Evolutionary conservation across 2,888 invertebrate species (phyloP).

Genomic region (Penaeus monodon): DNA sequence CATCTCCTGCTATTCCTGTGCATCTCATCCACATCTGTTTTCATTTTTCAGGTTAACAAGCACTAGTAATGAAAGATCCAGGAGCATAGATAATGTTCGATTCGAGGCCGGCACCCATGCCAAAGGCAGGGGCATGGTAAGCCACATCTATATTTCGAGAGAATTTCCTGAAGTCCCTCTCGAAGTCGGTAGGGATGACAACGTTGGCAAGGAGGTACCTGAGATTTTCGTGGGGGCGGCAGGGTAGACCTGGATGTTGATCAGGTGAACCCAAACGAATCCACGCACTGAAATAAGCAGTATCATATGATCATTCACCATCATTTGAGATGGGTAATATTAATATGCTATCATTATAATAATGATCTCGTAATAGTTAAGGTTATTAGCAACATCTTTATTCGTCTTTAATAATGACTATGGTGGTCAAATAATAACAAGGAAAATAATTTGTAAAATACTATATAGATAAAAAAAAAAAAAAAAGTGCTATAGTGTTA

Average conservation of each 20-base stretch:
- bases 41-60: conserved; percentile 48
- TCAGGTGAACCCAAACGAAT: conserved; percentile 56
- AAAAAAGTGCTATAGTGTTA: not conserved
- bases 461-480: not conserved
- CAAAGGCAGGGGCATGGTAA: conserved; percentile 17
- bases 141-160: conserved; percentile 33
- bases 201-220: conserved; percentile 25
- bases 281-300: conserved; percentile 52
- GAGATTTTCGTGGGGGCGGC: conserved; percentile 37
- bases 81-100: conserved; percentile 56
- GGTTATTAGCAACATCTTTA: conserved; percentile 15
- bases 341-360: conserved; percentile 36
- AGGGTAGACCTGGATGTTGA: conserved; percentile 48
- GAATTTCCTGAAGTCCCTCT: not conserved
- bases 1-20: conserved; percentile 55
- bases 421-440: too few relatives aligned
- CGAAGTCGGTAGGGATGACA: conserved; percentile 22
- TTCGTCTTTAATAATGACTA: conserved; percentile 38
- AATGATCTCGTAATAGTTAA: conserved; percentile 47
- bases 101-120: conserved; percentile 43
- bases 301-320: conserved; percentile 13
- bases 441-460: not conserved
- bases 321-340: conserved; percentile 39
- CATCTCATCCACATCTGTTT: conserved; percentile 48
- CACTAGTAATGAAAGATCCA: conserved; percentile 48